A percentile compares a stretch with the other conserved stretches of the same genome.
Conservation (phyloP, 2,113 vertebrate genomes). For the Nycticebus coucang region DNA sequence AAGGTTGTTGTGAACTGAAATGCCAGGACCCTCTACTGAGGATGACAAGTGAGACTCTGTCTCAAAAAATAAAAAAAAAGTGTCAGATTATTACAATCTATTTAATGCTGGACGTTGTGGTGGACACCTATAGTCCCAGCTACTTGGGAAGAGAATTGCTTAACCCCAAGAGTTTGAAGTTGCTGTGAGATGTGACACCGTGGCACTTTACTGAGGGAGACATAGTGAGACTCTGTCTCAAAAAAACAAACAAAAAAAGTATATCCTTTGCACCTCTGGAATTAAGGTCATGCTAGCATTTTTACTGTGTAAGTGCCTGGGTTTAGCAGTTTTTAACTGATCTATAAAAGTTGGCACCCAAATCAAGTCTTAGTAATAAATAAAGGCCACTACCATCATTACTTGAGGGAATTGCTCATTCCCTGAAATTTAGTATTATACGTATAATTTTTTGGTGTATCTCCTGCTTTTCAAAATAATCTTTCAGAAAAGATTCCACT, state of each 20-base stretch:
- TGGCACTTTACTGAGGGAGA: too few relatives aligned
- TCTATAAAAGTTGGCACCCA: conserved; percentile 74
- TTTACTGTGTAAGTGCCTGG: conserved; percentile 74
- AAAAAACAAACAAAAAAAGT: conserved; percentile 33
- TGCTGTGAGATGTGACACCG: too few relatives aligned
- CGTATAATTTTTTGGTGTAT: conserved; percentile 57
- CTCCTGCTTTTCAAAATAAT: conserved; percentile 59
- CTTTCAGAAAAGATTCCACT: conserved; percentile 48
- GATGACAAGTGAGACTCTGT: too few relatives aligned
- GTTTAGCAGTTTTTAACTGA: conserved; percentile 74
- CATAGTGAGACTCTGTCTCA: too few relatives aligned
- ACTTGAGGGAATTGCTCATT: background rate
- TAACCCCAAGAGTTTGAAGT: too few relatives aligned
- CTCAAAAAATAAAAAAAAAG: background rate
- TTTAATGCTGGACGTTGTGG: conserved; percentile 62
- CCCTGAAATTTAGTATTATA: conserved; percentile 24
- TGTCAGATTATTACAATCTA: conserved; percentile 72
- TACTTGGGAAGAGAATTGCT: too few relatives aligned
- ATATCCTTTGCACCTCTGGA: conserved; percentile 75
- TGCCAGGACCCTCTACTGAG: too few relatives aligned
- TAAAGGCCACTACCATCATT: conserved; percentile 67
- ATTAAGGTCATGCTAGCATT: conserved; percentile 79
- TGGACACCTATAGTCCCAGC: too few relatives aligned
- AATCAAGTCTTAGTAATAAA: conserved; percentile 67
- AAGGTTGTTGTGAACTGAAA: too few relatives aligned